Base-by-base conservation (phyloP, 2,888 invertebrate genomes). In the Aphodius granarius region DNA sequence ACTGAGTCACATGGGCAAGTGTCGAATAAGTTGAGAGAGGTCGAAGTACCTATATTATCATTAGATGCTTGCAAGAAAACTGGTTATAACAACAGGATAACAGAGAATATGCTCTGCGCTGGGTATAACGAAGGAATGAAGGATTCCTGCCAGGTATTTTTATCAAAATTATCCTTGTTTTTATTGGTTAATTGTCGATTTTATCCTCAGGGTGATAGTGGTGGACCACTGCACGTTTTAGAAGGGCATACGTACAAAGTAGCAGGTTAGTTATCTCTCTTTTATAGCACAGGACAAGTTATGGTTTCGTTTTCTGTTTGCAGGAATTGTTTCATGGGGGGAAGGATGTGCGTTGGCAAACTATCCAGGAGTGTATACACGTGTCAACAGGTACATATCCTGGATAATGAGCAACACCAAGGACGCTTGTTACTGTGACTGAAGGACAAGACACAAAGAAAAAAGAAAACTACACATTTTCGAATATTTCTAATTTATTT, bases 311-410 rank as follows among this genome's bases (percentile, higher is more conserved):
- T 68, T 0, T 63, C 66, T 72, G 73, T n/a, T 82, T 82, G 74
- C 86, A 92, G 95, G 95, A 21, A 89, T 95, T 2, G 95, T 95
- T 0, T 95, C 94, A 0, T 94, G 94, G 94, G 94, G 94, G 18
- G 93, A 93, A 83, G 93, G 93, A 3, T 94, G 94, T 82, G 94
- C 94, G 0, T 88, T 91, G 81, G 91, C 93, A 0, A 92, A 92
- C 80, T 91, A 90, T 78, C 95, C 95, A 0, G 96, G 96, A 2
- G 95, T 96, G 9, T 96, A 96, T 86, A 90, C 93, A 0, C 88
- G 95, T 73, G 94, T 95, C 21, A 95, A 95, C 86, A 90, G 95
- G 78, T 96, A 92, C 84, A 85, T 93, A 73, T 90, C 86, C 9
- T 90, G 90, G 90, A 89, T 89, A 62, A 84, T 84, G 77, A 86